phyloP scores from a whole-genome alignment of 2,888 invertebrate species.

The Platerodrilus igneus region DNA sequence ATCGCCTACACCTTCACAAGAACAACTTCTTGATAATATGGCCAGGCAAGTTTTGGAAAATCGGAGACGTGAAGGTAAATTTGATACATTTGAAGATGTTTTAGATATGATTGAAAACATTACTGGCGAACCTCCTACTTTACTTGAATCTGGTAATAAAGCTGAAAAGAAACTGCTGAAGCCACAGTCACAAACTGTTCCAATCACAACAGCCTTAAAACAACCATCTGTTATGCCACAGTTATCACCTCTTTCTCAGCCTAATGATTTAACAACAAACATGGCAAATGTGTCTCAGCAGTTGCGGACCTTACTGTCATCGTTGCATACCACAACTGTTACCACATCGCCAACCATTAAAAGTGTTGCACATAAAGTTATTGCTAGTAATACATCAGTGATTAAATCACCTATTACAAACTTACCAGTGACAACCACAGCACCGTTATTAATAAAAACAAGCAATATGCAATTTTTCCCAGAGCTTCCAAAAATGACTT shows the following conservation, averaged over 20 bases:
- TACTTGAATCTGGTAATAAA: conserved; percentile 34
- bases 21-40: conserved; percentile 60
- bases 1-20: conserved; percentile 62
- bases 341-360: conserved; percentile 48
- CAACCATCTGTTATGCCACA: conserved; percentile 59
- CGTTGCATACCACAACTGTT: conserved; percentile 56
- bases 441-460: no score
- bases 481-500: conserved; percentile 8
- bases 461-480: no score
- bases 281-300: conserved; percentile 70
- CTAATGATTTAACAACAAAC: conserved; percentile 65
- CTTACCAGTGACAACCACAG: no score
- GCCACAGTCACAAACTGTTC: conserved; percentile 27
- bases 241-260: conserved; percentile 66
- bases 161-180: conserved; percentile 29
- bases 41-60: conserved; percentile 56
- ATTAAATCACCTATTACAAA: no score
- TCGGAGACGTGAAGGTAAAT: conserved; percentile 54
- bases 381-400: no score
- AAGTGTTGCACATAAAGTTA: conserved; percentile 36
- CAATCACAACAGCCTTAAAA: conserved; percentile 24
- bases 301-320: conserved; percentile 62
- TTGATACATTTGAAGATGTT: conserved; percentile 65
- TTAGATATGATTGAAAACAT: conserved; percentile 67
- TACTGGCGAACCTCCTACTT: conserved; percentile 38